Base-by-base conservation (phyloP, 2,888 invertebrate species). In the Acrocera orbiculus region DNA sequence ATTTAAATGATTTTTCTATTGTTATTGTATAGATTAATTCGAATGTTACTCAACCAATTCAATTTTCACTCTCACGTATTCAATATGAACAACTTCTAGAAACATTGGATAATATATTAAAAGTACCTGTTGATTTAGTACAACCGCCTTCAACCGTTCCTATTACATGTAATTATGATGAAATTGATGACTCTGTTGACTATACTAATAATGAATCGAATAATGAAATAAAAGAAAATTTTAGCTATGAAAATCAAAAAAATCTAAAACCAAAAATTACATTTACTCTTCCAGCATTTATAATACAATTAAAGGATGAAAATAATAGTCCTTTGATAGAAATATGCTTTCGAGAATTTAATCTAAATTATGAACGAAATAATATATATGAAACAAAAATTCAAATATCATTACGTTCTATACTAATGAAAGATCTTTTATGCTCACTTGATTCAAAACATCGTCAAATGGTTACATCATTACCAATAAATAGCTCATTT, bases 71-170 rank as follows among this genome's bases (percentile, higher is more conserved):
- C 30, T 77, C 82, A 1, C 75, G 87, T 31, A 71, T 73, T 34
- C 90, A 92, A 54, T 93, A 90, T 56, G 83, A 87, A 53, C 92
- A 92, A 58, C 63, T 93, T 27, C 60, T 89, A 40, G 82, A 83
- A 47, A 80, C 83, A 16, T 50, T 67, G 37, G 48, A 49, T 30
- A 58, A 58, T 40, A 50, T 56, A 11, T 47, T 53, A 32, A 49
- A 49, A 35, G 46, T 51, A 8, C 48, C 49, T 11, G 32, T 33
- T 6, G 49, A 49, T 37, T 28, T 48, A 5, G 38, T 47, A 3
- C 38, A 46, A 15, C 48, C 49, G 13, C 46, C 46, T 29, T n/a
- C n/a, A n/a, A n/a, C n/a, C n/a, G n/a, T n/a, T n/a, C n/a, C n/a
- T n/a, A n/a, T n/a, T n/a, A n/a, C n/a, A n/a, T n/a, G n/a, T n/a